These are phyloP conservation scores for Sorex fumeus DNA, from an alignment of 2,113 vertebrate genomes.

Conservation along the genomic window DNA sequence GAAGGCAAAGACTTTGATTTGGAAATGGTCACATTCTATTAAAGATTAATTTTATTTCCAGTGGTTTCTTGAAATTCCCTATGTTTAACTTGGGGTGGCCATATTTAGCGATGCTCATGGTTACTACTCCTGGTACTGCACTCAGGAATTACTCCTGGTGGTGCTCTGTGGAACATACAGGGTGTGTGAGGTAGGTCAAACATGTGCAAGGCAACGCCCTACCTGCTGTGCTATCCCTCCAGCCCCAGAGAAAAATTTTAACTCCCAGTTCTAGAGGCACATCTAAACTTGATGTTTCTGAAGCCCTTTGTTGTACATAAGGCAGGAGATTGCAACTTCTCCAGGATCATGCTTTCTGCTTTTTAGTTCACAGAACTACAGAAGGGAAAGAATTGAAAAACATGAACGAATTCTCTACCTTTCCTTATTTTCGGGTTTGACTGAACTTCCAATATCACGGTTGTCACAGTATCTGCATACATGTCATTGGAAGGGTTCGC, in stretches of 20 bases:
- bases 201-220: too few relatives aligned
- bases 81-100: not conserved
- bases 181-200: too few relatives aligned
- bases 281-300: not conserved
- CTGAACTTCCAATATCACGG: constrained; percentile 97
- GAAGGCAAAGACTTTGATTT: too few relatives aligned
- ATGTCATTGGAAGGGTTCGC: constrained; percentile 98
- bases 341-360: not conserved
- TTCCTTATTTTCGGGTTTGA: constrained; percentile 98
- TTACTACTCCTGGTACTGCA: too few relatives aligned
- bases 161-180: too few relatives aligned
- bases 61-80: not conserved
- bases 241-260: not conserved
- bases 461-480: constrained; percentile 97
- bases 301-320: not conserved
- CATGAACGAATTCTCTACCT: constrained; percentile 85
- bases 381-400: not conserved
- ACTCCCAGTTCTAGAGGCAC: not conserved
- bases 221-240: too few relatives aligned
- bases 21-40: too few relatives aligned
- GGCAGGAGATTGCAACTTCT: not conserved
- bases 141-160: too few relatives aligned
- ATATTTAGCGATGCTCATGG: too few relatives aligned
- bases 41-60: too few relatives aligned
- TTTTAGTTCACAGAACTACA: not conserved